phyloP scores from a whole-genome alignment of 2,888 invertebrate species.

The Ischnura elegans region DNA sequence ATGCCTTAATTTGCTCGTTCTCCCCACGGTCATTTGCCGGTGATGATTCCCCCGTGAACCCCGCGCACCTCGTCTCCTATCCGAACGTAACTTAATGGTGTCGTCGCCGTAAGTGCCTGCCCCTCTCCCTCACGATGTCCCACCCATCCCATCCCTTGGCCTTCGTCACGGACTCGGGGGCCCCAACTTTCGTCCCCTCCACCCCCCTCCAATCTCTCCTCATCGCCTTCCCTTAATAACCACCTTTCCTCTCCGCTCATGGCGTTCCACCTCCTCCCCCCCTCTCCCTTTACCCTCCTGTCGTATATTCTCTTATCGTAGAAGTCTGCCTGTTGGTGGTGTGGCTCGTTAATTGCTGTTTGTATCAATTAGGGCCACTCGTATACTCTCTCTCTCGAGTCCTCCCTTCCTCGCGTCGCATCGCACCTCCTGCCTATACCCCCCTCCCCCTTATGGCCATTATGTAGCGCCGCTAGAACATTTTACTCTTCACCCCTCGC shows the following conservation, averaged over 20 bases:
- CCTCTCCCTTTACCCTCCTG: no score
- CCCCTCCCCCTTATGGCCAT: not conserved
- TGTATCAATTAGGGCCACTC: constrained; percentile 20
- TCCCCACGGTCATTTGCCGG: not conserved
- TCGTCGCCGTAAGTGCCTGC: constrained; percentile 49
- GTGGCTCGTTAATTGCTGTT: constrained; percentile 35
- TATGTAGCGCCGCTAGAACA: not conserved
- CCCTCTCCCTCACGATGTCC: not conserved
- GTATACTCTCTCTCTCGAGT: no score
- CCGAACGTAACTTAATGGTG: constrained; percentile 37
- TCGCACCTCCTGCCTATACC: not conserved
- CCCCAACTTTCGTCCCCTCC: not conserved
- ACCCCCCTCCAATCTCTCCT: not conserved
- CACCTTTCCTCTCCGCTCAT: constrained; percentile 1
- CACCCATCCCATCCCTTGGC: not conserved
- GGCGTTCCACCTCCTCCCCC: not conserved
- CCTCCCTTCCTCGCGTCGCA: not conserved
- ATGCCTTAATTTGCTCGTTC: not conserved
- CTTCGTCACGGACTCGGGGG: not conserved
- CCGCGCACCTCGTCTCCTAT: not conserved
- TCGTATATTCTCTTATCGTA: not conserved
- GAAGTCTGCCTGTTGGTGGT: constrained; percentile 11
- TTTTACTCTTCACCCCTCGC: not conserved
- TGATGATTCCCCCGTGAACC: not conserved
- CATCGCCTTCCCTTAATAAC: not conserved